A percentile compares a stretch with the other conserved stretches of the same genome.
Evolutionary conservation across 2,888 invertebrate genomes (phyloP).

Genomic region (Rotaria macrura): DNA sequence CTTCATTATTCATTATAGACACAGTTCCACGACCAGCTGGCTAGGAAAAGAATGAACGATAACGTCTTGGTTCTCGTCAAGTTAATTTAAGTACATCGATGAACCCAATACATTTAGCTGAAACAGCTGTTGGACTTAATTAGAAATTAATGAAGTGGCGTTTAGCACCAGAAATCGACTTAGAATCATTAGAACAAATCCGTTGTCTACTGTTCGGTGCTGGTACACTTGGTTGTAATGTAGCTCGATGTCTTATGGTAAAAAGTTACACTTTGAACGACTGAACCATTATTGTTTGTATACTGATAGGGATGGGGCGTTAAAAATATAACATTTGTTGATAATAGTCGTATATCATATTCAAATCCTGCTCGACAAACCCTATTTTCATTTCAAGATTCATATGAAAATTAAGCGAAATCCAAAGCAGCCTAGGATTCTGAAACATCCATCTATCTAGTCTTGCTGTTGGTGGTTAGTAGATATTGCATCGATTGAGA

Average conservation of each 20-base stretch:
- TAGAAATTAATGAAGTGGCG: slow-evolving; percentile 97
- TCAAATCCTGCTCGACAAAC: slow-evolving; percentile 93
- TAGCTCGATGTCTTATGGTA: slow-evolving; percentile 76
- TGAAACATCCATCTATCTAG: slow-evolving; percentile 71
- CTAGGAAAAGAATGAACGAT: slow-evolving; percentile 32
- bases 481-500: neutral
- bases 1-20: neutral
- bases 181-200: slow-evolving; percentile 65
- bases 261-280: too few species aligned
- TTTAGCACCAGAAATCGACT: slow-evolving; percentile 73
- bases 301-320: slow-evolving; percentile 85
- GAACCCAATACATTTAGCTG: slow-evolving; percentile 32
- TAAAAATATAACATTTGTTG: slow-evolving; percentile 75
- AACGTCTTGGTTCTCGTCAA: slow-evolving; percentile 25
- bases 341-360: slow-evolving; percentile 77
- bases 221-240: slow-evolving; percentile 87
- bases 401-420: slow-evolving; percentile 58
- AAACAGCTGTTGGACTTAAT: slow-evolving; percentile 57
- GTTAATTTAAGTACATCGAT: slow-evolving; percentile 31
- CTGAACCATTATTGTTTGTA: slow-evolving; percentile 2
- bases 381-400: slow-evolving; percentile 72
- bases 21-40: neutral
- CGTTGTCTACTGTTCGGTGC: slow-evolving; percentile 80
- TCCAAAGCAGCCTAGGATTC: slow-evolving; percentile 62
- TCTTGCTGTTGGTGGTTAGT: slow-evolving; percentile 65